Conservation (phyloP, 2,113 vertebrate genomes). For the Cromileptes altivelis region DNA sequence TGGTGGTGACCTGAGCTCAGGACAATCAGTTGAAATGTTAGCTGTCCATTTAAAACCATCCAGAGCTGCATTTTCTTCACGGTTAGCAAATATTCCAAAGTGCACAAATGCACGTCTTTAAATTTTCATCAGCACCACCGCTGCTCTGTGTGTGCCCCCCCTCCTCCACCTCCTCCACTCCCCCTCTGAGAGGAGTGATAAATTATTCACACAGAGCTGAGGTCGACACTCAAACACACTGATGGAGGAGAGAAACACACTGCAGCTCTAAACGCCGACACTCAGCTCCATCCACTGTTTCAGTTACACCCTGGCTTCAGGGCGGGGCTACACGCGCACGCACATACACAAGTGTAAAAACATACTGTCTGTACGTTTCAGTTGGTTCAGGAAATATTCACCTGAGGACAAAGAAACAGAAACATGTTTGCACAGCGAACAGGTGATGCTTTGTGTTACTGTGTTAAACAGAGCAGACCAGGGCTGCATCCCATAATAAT, state of each 20-base stretch:
- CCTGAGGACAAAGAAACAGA: no score
- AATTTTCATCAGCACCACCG: constrained; percentile 57
- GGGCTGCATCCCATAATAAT: no score
- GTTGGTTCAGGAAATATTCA: no score
- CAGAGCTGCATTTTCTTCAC: constrained; percentile 31
- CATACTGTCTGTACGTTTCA: no score
- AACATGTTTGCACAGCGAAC: no score
- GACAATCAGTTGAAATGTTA: constrained; percentile 25
- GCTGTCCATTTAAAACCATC: constrained; percentile 21
- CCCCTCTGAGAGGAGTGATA: constrained; percentile 5
- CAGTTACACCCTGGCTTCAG: no score
- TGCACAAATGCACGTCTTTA: constrained; percentile 51
- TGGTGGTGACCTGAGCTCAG: not conserved
- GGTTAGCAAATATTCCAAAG: constrained; percentile 55
- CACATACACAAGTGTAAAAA: no score
- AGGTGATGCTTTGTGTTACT: no score
- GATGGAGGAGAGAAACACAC: constrained; percentile 12
- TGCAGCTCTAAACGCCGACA: not conserved
- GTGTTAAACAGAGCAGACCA: no score
- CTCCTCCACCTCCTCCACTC: not conserved
- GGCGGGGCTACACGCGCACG: no score
- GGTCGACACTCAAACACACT: constrained; percentile 34
- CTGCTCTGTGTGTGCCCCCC: not conserved
- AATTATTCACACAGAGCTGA: constrained; percentile 62
- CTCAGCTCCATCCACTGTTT: no score